Conservation (phyloP, 2,113 vertebrate genomes). For the Gallinago media region DNA sequence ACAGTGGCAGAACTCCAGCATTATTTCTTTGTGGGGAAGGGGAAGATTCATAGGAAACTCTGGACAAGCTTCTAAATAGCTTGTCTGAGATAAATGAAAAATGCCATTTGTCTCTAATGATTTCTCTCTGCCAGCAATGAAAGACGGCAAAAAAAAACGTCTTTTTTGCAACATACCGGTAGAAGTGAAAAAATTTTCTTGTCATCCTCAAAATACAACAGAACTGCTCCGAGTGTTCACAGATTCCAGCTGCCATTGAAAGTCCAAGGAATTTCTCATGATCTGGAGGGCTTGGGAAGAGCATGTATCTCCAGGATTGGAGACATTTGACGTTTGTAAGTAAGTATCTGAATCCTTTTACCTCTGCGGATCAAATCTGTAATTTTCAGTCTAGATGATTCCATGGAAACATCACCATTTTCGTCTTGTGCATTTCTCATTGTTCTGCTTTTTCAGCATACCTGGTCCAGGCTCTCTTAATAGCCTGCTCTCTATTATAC, state of each 20-base stretch:
- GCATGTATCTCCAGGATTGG: not conserved
- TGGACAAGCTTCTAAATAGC: not conserved
- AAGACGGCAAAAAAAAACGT: not conserved
- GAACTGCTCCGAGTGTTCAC: not conserved
- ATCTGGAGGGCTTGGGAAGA: not conserved
- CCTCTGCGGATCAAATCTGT: not conserved
- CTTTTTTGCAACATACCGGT: not conserved
- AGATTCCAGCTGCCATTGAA: not conserved
- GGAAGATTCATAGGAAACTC: not conserved
- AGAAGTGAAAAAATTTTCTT: not conserved
- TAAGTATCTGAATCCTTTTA: not conserved
- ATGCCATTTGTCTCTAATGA: not conserved
- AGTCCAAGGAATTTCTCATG: not conserved
- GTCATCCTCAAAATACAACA: not conserved
- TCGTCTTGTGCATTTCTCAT: not conserved
- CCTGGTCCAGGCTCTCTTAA: not conserved
- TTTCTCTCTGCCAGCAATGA: not conserved
- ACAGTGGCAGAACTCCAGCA: not conserved
- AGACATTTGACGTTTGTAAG: not conserved
- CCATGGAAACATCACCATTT: not conserved
- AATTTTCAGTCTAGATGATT: not conserved
- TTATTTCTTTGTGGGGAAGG: not conserved
- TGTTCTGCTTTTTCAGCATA: not conserved
- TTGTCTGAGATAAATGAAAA: not conserved
- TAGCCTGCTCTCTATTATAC: not conserved